Conservation (phyloP, 2,797 vertebrate genomes). For the Bradypodion ventrale region DNA sequence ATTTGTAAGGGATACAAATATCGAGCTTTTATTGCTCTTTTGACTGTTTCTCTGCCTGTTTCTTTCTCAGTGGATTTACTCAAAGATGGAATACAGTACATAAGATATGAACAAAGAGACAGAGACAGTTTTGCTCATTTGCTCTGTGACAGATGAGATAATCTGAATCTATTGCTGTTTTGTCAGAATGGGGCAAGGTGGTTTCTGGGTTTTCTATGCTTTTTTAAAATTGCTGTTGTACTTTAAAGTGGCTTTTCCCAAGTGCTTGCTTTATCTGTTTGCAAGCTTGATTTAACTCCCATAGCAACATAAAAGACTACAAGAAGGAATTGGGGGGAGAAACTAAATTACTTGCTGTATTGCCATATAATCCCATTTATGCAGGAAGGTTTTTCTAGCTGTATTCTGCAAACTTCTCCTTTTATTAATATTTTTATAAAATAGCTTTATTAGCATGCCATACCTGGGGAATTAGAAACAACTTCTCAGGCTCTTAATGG, state of each 20-base stretch:
- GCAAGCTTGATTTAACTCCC: conserved; percentile 62
- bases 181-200: conserved; percentile 33
- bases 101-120: background rate
- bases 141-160: conserved; percentile 34
- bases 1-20: background rate
- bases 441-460: conserved; percentile 54
- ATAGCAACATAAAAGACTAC: conserved; percentile 61
- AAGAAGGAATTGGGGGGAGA: conserved; percentile 38
- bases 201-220: conserved; percentile 13
- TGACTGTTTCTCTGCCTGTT: background rate
- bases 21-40: background rate
- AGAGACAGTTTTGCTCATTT: background rate
- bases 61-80: background rate
- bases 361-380: conserved; percentile 65
- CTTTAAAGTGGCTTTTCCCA: conserved; percentile 57
- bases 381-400: conserved; percentile 54
- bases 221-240: conserved; percentile 38
- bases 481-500: conserved; percentile 37
- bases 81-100: background rate
- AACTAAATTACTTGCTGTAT: conserved; percentile 61
- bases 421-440: conserved; percentile 70
- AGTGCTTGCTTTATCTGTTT: conserved; percentile 67
- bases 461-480: conserved; percentile 39
- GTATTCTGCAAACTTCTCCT: conserved; percentile 59
- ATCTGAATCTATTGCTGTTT: conserved; percentile 54